phyloP scores from a whole-genome alignment of 2,113 vertebrate genomes.

The Brienomyrus brachyistius region DNA sequence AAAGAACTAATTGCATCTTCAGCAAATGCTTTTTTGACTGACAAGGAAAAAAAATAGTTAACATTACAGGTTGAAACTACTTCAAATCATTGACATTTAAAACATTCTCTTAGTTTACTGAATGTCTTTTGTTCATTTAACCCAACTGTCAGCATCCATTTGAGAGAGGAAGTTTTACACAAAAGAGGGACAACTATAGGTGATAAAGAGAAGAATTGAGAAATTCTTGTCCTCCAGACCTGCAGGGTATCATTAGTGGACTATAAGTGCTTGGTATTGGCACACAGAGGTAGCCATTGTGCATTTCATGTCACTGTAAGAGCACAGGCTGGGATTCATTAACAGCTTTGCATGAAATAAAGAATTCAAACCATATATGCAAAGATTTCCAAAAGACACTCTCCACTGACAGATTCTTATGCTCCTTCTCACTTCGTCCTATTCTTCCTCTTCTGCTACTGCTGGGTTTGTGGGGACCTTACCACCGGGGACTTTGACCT shows the following conservation, averaged over 20 bases:
- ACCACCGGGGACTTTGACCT: rapidly evolving
- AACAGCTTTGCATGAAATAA: background rate
- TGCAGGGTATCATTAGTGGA: background rate
- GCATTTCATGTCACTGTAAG: background rate
- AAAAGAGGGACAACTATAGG: background rate
- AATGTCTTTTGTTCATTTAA: conserved; percentile 3
- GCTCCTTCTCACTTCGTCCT: background rate
- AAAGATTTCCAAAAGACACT: background rate
- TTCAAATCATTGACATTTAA: background rate
- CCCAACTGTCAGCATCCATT: background rate
- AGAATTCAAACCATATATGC: background rate
- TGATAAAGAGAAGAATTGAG: no score
- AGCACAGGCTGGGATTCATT: background rate
- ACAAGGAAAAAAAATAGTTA: background rate
- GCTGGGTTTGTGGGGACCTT: conserved; percentile 38
- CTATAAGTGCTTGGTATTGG: background rate
- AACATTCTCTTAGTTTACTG: background rate
- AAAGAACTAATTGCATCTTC: background rate
- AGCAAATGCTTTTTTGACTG: background rate
- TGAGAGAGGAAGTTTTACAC: background rate
- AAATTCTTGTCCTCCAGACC: background rate
- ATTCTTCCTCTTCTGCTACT: conserved; percentile 23
- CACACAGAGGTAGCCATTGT: background rate
- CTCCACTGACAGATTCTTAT: background rate
- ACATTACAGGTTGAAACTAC: background rate